Conservation (phyloP, 2,113 vertebrate species). For the Caracal caracal region DNA sequence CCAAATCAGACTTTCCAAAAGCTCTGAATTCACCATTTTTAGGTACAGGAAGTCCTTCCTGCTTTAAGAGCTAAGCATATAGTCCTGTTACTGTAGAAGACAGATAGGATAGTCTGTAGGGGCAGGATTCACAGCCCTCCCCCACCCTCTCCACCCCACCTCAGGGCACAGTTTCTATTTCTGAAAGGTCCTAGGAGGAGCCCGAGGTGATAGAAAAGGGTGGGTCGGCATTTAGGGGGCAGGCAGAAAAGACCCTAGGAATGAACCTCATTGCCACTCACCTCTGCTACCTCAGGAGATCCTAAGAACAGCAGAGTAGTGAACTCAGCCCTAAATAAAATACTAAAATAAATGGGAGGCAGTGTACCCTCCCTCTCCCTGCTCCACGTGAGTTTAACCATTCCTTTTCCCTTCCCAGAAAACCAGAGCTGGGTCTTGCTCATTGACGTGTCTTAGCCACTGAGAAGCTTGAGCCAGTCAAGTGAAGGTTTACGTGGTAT, state of each 20-base stretch:
- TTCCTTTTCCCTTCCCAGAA: conserved; percentile 20
- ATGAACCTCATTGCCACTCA: background rate
- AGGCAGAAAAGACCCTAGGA: background rate
- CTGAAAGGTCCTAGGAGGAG: conserved; percentile 48
- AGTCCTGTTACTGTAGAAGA: background rate
- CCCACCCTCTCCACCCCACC: background rate
- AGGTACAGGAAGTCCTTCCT: conserved; percentile 69
- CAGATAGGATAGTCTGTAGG: background rate
- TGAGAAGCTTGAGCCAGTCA: background rate
- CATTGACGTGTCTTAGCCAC: conserved; percentile 42
- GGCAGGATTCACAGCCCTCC: background rate
- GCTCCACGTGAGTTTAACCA: conserved; percentile 42
- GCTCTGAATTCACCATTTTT: conserved; percentile 66
- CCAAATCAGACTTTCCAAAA: conserved; percentile 72
- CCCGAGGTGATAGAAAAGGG: background rate
- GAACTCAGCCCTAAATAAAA: conserved; percentile 74
- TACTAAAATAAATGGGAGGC: conserved; percentile 73
- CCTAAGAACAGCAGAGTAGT: conserved; percentile 64
- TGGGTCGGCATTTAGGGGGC: background rate
- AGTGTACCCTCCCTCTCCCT: conserved; percentile 68
- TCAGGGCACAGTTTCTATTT: background rate
- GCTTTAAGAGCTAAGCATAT: conserved; percentile 61
- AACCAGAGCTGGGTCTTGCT: conserved; percentile 56
- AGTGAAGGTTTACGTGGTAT: conserved; percentile 38
- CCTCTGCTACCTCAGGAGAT: conserved; percentile 48